Evolutionary conservation across 2,113 vertebrate species (phyloP).

Genomic region (Tetraodon nigroviridis): DNA sequence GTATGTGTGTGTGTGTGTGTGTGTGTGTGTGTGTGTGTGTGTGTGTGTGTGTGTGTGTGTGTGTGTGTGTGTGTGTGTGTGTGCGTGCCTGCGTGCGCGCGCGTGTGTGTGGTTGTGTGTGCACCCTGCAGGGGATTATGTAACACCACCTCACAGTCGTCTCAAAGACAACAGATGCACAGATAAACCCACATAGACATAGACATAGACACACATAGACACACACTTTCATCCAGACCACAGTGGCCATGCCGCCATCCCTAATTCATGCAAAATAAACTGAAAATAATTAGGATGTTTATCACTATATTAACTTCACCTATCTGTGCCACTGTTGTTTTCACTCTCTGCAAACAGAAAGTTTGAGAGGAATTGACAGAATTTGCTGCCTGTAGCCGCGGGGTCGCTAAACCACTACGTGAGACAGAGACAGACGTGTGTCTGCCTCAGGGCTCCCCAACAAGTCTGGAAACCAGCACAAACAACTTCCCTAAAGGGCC

Average conservation of each 20-base stretch:
- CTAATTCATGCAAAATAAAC: too few species aligned
- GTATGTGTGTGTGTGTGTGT: too few species aligned
- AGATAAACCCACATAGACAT: background rate
- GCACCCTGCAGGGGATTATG: conserved; percentile 33
- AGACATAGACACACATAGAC: too few species aligned
- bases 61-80: background rate
- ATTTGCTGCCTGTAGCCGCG: background rate
- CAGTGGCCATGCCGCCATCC: too few species aligned
- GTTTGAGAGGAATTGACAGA: background rate
- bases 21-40: conserved; percentile 1
- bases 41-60: too few species aligned
- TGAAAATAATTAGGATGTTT: conserved; percentile 10
- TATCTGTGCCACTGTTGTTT: background rate
- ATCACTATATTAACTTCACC: conserved; percentile 3
- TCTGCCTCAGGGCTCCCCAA: background rate
- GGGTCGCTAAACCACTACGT: background rate
- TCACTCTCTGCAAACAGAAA: background rate
- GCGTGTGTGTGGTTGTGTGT: conserved; percentile 1
- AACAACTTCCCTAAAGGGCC: background rate
- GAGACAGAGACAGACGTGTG: conserved; percentile 12
- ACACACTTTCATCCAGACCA: too few species aligned
- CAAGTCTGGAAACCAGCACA: background rate
- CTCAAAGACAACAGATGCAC: conserved; percentile 7
- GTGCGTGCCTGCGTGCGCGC: too few species aligned
- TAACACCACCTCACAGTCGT: conserved; percentile 28